A percentile compares a stretch with the other conserved stretches of the same genome.
These are phyloP conservation scores for Sceliomorpha sp. DNA, from an alignment of 2,888 invertebrate genomes.

Conservation along the genomic window DNA sequence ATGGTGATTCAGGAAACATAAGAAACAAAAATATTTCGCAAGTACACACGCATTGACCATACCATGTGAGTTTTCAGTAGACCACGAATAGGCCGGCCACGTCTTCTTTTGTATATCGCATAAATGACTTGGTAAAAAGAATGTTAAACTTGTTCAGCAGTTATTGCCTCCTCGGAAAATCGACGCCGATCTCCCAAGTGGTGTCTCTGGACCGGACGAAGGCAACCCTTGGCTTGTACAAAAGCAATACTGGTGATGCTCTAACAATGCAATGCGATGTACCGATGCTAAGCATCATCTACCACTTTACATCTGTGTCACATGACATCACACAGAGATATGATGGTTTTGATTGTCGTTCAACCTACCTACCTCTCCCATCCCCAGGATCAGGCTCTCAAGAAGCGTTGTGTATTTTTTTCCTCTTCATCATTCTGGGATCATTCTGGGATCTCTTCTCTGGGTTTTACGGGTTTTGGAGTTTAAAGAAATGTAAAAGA, in stretches of 20 bases:
- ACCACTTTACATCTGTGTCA: constrained; percentile 77
- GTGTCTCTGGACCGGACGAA: constrained; percentile 61
- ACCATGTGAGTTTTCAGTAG: constrained; percentile 79
- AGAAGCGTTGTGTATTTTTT: constrained; percentile 50
- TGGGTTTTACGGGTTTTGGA: too few relatives aligned
- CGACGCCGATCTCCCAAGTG: constrained; percentile 62
- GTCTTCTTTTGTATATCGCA: constrained; percentile 69
- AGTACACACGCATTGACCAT: constrained; percentile 73
- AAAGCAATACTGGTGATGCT: constrained; percentile 73
- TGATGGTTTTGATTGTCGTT: constrained; percentile 79
- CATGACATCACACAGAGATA: constrained; percentile 78
- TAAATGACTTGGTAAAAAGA: constrained; percentile 74
- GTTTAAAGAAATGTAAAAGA: too few relatives aligned
- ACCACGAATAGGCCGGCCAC: constrained; percentile 77
- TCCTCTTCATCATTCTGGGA: too few relatives aligned
- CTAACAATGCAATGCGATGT: constrained; percentile 74
- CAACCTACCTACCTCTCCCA: constrained; percentile 63
- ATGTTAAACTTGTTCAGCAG: constrained; percentile 79
- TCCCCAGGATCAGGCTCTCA: constrained; percentile 68
- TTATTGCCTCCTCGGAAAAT: constrained; percentile 70
- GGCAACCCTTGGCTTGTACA: constrained; percentile 72
- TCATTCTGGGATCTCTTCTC: too few relatives aligned
- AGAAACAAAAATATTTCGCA: constrained; percentile 57
- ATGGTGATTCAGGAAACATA: constrained; percentile 61
- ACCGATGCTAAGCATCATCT: constrained; percentile 74